These are phyloP conservation scores for Akabosia matsudoensis DNA, from an alignment of 1,140 invertebrate species.

Conservation along the genomic window DNA sequence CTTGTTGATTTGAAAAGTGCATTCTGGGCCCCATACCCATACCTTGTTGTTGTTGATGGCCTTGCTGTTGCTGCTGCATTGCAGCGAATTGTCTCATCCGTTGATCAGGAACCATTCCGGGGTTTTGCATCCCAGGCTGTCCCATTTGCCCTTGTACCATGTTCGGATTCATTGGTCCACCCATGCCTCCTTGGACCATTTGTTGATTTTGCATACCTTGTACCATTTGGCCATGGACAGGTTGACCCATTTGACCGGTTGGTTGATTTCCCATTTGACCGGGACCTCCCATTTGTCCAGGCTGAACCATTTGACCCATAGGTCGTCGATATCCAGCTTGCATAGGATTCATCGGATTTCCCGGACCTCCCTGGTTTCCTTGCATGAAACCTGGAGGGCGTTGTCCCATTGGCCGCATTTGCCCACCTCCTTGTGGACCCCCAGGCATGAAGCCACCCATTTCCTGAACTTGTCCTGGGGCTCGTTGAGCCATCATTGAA, in stretches of 20 bases:
- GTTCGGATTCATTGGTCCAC: conserved; percentile 2
- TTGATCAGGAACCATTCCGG: conserved; percentile 16
- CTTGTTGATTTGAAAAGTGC: conserved; percentile 40
- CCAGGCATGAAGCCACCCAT: conserved; percentile 39
- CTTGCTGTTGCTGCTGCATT: conserved; percentile 47
- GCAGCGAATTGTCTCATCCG: conserved; percentile 38
- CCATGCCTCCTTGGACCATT: conserved; percentile 12
- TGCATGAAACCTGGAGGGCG: conserved; percentile 34
- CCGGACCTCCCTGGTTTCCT: conserved; percentile 23
- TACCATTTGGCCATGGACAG: conserved; percentile 20
- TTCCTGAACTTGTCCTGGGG: conserved; percentile 57
- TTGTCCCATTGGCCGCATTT: conserved; percentile 46
- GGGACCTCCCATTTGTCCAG: conserved; percentile 28
- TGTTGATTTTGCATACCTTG: conserved; percentile 27
- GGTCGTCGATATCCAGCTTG: conserved; percentile 22
- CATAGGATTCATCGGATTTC: conserved; percentile 27
- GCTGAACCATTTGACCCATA: conserved; percentile 35
- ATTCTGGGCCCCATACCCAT: conserved; percentile 38
- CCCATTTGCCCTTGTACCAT: conserved; percentile 35
- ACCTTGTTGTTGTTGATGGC: conserved; percentile 47
- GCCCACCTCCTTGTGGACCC: conserved; percentile 44
- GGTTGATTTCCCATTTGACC: conserved; percentile 30
- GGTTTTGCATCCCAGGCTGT: conserved; percentile 20
- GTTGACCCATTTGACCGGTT: conserved; percentile 33
- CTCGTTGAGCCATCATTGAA: conserved; percentile 52